Conservation (phyloP, 2,797 vertebrate species). For the Rhadinocentrus ornatus region DNA sequence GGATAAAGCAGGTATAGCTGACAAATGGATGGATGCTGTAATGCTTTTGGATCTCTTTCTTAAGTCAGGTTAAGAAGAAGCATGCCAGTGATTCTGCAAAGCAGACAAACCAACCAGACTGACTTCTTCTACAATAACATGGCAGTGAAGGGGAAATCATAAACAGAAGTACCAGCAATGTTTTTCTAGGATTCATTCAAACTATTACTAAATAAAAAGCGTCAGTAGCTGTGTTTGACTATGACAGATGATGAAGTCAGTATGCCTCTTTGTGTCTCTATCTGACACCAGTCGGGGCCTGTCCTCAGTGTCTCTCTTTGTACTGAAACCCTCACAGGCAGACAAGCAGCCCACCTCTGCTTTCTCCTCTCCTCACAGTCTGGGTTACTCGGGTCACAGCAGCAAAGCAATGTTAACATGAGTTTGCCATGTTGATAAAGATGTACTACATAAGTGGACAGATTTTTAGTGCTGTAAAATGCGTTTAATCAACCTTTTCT, state of each 20-base stretch:
- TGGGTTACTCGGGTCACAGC: conserved; percentile 45
- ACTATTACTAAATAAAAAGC: not conserved
- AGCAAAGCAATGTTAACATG: conserved; percentile 1
- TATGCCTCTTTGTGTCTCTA: conserved; percentile 7
- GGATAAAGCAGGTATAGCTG: not conserved
- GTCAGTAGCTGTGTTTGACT: not conserved
- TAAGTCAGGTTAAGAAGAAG: not conserved
- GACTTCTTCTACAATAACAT: not conserved
- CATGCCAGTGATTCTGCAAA: not conserved
- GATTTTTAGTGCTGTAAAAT: not conserved
- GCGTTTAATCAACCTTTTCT: not conserved
- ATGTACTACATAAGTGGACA: not conserved
- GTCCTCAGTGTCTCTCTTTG: conserved; percentile 33
- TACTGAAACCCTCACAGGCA: conserved; percentile 23
- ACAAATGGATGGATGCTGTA: too few relatives aligned
- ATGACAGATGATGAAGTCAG: not conserved
- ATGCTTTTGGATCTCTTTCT: not conserved
- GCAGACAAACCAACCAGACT: not conserved
- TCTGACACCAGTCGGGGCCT: conserved; percentile 68
- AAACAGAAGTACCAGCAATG: not conserved
- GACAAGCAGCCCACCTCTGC: conserved; percentile 10
- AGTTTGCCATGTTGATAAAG: not conserved
- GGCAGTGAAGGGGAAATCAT: not conserved
- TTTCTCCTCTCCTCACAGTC: conserved; percentile 22
- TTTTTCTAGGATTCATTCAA: not conserved